phyloP scores from a whole-genome alignment of 37 sponge, comb jelly and placozoan genomes.

The Amphimedon queenslandica region DNA sequence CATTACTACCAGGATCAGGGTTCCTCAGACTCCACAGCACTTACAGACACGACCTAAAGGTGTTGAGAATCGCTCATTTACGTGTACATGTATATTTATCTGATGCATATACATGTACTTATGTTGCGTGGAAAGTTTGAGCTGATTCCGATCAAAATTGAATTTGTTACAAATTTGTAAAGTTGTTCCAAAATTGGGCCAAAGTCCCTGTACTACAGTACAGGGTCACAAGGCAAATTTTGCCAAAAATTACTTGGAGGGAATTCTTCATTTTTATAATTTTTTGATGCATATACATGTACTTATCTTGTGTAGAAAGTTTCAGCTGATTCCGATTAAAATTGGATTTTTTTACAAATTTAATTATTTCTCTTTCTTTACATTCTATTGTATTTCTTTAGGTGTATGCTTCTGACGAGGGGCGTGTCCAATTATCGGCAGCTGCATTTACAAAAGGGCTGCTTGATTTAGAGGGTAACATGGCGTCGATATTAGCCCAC shows the following conservation, averaged over 20 bases:
- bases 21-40: conserved; percentile 95
- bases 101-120: background rate
- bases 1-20: conserved; percentile 75
- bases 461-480: conserved; percentile 84
- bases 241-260: too few relatives aligned
- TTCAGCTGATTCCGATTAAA: too few relatives aligned
- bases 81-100: background rate
- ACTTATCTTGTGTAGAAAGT: too few relatives aligned
- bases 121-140: background rate
- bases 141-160: too few relatives aligned
- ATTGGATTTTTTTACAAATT: too few relatives aligned
- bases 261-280: too few relatives aligned
- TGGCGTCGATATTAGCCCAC: conserved; percentile 80
- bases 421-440: conserved; percentile 93
- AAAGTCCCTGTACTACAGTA: too few relatives aligned
- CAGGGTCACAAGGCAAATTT: too few relatives aligned
- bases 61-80: conserved; percentile 6
- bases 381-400: conserved; percentile 21
- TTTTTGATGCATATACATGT: too few relatives aligned
- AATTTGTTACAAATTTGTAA: too few relatives aligned
- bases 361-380: conserved; percentile 50
- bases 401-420: conserved; percentile 97
- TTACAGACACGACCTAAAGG: conserved; percentile 92
- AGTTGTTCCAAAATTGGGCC: too few relatives aligned
- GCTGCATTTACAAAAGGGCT: conserved; percentile 96